Base-by-base conservation (phyloP, 2,797 vertebrate genomes). In the Cynopterus sphinx region DNA sequence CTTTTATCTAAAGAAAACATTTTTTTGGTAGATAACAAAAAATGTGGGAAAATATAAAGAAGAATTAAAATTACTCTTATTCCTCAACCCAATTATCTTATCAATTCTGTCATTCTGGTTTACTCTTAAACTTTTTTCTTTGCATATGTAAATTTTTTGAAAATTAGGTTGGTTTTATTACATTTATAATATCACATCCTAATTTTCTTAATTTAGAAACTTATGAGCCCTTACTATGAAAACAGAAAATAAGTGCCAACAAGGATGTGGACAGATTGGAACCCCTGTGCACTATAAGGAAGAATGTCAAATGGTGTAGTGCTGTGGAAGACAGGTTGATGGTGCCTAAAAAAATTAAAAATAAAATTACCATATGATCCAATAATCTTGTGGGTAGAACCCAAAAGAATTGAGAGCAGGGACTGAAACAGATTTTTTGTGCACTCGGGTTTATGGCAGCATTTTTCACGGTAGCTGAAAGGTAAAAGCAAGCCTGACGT, bases 121-220 rank as follows among this genome's bases (percentile, higher is more conserved):
- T 91, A 78, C 41, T 79, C 31, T n/a, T 24, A 36, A n/a, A 68
- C 22, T 59, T 84, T 79, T 94, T 78, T 91, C 17, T 85, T 94
- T 74, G 13, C 3, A 10, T 53, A 39, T n/a, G 4, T 79, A 92
- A 78, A 75, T 89, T 77, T n/a, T 82, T 88, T 78, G 11, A 65
- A 94, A 79, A 39, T 79, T 33, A 83, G 22, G 31, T 63, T 75
- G 51, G 4, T 65, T 51, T 65, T 24, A 17, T 31, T 67, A 36
- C 36, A 21, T 71, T 51, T 57, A 43, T 12, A 51, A 31, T 67
- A 81, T 81, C 63, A 6, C 55, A 22, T 68, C 46, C 9, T 71
- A 28, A 73, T 67, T 68, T 82, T 36, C 43, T 24, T 91, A 9
- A 43, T 28, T 53, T 28, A 22, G 63, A 67, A 65, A 31, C 26